Percentiles rank a stretch among this genome's conserved stretches.
Evolutionary conservation across 2,888 invertebrate species (phyloP).

Genomic region (Archaeoteleia sp.): DNA sequence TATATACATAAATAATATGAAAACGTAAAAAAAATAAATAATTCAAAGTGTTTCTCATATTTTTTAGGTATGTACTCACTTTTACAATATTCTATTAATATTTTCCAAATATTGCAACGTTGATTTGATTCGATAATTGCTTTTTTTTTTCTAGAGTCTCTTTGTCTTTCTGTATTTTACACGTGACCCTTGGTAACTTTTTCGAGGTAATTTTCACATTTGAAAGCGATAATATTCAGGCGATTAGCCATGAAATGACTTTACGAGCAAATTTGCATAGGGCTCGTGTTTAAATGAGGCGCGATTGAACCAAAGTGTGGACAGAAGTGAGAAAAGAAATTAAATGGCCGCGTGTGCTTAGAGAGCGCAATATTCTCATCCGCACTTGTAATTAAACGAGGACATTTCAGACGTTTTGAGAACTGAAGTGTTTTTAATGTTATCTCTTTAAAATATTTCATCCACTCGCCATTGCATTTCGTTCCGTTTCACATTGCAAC

Average conservation of each 20-base stretch:
- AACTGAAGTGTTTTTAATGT: conserved; percentile 27
- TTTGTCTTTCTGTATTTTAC: conserved; percentile 13
- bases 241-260: conserved; percentile 55
- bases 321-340: conserved; percentile 39
- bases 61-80: no score
- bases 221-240: conserved; percentile 53
- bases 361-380: conserved; percentile 31
- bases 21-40: no score
- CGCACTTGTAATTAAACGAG: conserved; percentile 42
- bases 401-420: conserved; percentile 35
- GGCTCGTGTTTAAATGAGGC: conserved; percentile 39
- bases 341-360: conserved; percentile 25
- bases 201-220: conserved; percentile 49
- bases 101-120: no score
- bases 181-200: conserved; percentile 26
- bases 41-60: no score
- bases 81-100: no score
- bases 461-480: no score
- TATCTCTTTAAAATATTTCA: conserved; percentile 17
- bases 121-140: no score
- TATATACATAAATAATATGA: no score
- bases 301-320: conserved; percentile 41
- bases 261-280: conserved; percentile 55
- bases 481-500: no score
- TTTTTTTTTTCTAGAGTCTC: no score